Percentiles rank a stretch among this genome's conserved stretches.
These are phyloP conservation scores for Poecilia gillii DNA, from an alignment of 2,797 vertebrate genomes.

Conservation along the genomic window DNA sequence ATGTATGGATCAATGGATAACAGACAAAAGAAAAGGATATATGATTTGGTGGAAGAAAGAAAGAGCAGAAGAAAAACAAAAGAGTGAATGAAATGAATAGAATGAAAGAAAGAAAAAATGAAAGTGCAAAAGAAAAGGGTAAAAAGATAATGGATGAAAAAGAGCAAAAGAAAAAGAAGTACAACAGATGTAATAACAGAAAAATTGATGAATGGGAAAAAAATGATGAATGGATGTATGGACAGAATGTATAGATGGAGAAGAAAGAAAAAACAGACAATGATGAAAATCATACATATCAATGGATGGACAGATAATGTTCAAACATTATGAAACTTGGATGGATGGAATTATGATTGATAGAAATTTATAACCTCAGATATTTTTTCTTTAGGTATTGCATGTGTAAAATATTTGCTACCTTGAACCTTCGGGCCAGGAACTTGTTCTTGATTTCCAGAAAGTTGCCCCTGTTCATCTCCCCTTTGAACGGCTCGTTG, in stretches of 20 bases:
- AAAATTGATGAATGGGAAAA: neutral
- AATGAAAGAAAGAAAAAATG: neutral
- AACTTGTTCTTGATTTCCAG: slow-evolving; percentile 99
- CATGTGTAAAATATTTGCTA: slow-evolving; percentile 47
- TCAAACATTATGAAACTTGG: neutral
- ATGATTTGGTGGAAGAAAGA: neutral
- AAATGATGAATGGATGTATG: neutral
- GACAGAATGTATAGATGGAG: neutral
- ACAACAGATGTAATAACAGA: neutral
- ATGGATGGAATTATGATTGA: neutral
- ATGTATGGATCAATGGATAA: neutral
- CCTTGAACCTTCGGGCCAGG: slow-evolving; percentile 96
- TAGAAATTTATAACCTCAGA: neutral
- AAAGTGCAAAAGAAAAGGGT: neutral
- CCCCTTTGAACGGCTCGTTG: slow-evolving; percentile 97
- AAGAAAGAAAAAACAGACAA: neutral
- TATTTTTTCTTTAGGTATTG: neutral
- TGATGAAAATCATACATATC: neutral
- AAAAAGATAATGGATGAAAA: too few species aligned
- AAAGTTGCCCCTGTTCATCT: slow-evolving; percentile 98
- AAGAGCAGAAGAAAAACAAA: neutral
- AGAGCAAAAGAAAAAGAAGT: too few species aligned
- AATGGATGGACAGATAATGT: neutral
- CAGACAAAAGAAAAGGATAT: neutral
- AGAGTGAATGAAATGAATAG: too few species aligned